Conservation (phyloP, 2,888 invertebrate species). For the Limenitis camilla region DNA sequence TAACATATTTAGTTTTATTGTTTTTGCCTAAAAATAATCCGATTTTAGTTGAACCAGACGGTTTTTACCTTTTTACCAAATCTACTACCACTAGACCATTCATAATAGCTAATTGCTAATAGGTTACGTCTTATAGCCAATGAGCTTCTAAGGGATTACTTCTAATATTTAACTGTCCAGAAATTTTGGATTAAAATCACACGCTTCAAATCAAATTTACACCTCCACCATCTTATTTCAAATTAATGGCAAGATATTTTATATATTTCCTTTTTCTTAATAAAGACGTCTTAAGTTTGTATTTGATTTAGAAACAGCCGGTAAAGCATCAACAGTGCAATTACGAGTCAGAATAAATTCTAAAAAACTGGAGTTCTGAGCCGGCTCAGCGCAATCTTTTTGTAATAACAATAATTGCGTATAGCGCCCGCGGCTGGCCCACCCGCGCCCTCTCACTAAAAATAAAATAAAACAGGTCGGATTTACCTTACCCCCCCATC, state of each 20-base stretch:
- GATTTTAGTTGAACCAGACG: too few species aligned
- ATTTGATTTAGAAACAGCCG: constrained; percentile 10
- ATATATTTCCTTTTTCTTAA: background rate
- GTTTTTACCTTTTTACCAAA: too few species aligned
- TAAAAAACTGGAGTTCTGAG: constrained; percentile 55
- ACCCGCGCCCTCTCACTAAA: constrained; percentile 38
- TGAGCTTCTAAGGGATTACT: background rate
- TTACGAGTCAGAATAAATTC: constrained; percentile 51
- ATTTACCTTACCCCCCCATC: constrained; percentile 50
- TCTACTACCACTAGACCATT: too few species aligned
- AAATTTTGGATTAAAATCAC: too few species aligned
- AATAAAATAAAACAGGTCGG: constrained; percentile 48
- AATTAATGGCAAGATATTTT: background rate
- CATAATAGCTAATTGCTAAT: too few species aligned
- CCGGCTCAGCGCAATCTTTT: constrained; percentile 67
- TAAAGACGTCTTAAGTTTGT: constrained; percentile 4
- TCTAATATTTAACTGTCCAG: too few species aligned
- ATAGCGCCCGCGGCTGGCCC: constrained; percentile 54
- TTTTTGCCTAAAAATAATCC: too few species aligned
- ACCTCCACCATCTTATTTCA: background rate
- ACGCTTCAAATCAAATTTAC: too few species aligned
- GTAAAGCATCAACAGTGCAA: constrained; percentile 32
- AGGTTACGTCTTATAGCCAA: background rate
- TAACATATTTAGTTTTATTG: background rate
- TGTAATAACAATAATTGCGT: constrained; percentile 74